phyloP scores from a whole-genome alignment of 2,797 vertebrate species.

The Echiichthys vipera region DNA sequence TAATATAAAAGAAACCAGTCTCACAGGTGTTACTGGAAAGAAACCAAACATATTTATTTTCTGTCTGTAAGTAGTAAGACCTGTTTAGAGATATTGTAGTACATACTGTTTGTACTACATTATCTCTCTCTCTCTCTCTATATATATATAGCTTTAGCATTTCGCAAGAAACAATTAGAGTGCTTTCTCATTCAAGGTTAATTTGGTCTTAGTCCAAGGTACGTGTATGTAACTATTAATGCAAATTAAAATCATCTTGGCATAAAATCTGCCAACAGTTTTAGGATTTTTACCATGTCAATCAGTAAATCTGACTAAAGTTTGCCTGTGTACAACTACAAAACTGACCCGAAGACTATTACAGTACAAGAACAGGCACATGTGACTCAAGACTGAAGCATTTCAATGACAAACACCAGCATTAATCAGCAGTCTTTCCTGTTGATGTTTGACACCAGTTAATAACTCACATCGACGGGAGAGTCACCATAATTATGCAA shows the following conservation, averaged over 20 bases:
- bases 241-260: background rate
- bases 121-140: no score
- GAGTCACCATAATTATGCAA: background rate
- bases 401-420: background rate
- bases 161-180: no score
- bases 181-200: background rate
- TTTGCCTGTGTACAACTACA: background rate
- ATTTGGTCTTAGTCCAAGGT: background rate
- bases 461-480: background rate
- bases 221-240: background rate
- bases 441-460: background rate
- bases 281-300: background rate
- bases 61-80: background rate
- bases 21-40: background rate
- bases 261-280: background rate
- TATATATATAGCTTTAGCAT: no score
- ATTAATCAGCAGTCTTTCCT: background rate
- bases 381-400: background rate
- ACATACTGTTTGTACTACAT: no score
- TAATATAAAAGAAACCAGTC: conserved; percentile 21
- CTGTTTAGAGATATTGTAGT: conserved; percentile 16
- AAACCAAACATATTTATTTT: background rate
- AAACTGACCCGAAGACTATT: background rate
- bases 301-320: background rate
- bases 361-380: background rate